A percentile compares a stretch with the other conserved stretches of the same genome.
phyloP scores from a whole-genome alignment of 1,140 invertebrate species.

The Rhopalosiphum padi region DNA sequence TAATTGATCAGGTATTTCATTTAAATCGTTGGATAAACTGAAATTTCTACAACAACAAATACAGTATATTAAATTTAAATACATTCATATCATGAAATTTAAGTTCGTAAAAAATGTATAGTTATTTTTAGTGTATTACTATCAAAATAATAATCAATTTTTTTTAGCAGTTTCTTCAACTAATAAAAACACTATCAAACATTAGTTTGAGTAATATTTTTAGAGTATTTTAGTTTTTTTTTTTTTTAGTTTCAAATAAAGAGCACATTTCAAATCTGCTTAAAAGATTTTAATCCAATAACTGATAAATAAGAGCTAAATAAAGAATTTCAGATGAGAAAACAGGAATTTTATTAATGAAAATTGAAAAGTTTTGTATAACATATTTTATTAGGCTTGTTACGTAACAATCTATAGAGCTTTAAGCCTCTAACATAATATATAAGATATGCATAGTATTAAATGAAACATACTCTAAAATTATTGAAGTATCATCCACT shows the following conservation, averaged over 20 bases:
- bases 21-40: background rate
- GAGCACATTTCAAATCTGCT: background rate
- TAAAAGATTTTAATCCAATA: background rate
- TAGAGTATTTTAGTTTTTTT: background rate
- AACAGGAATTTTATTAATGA: background rate
- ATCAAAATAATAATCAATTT: too few species aligned
- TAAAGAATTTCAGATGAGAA: background rate
- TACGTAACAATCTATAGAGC: background rate
- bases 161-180: too few species aligned
- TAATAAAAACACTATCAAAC: background rate
- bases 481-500: constrained; percentile 28
- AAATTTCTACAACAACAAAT: background rate
- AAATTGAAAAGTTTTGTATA: background rate
- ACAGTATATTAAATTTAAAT: background rate
- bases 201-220: background rate
- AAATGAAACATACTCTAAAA: constrained; percentile 21
- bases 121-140: too few species aligned
- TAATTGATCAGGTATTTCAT: background rate
- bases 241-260: too few species aligned
- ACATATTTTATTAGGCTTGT: background rate
- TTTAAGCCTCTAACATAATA: background rate
- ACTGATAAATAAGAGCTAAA: background rate
- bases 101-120: background rate
- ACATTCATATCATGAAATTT: background rate
- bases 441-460: background rate